Percentiles rank a stretch among this genome's conserved stretches.
Evolutionary conservation across 2,888 invertebrate genomes (phyloP).

Genomic region (Ophion ellenae): DNA sequence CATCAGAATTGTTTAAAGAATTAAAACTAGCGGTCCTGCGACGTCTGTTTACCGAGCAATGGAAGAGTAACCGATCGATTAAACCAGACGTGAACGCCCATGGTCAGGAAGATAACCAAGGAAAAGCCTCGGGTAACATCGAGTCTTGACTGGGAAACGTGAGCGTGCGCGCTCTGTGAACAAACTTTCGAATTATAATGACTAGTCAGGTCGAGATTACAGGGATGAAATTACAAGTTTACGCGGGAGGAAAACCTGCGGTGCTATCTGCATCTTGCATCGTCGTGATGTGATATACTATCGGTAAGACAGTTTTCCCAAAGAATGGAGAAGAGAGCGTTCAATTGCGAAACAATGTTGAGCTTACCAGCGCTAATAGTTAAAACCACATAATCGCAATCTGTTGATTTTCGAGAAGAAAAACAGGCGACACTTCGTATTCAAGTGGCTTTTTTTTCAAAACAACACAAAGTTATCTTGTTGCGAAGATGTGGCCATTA

Average conservation of each 20-base stretch:
- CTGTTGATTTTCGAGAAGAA: background rate
- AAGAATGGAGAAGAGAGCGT: background rate
- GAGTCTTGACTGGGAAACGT: conserved; percentile 16
- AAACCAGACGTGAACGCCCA: conserved; percentile 3
- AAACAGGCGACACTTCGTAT: background rate
- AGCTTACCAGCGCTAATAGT: background rate
- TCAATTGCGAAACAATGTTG: background rate
- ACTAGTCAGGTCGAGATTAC: conserved; percentile 24
- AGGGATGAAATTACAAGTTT: background rate
- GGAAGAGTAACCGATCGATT: conserved; percentile 22
- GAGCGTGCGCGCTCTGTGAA: conserved; percentile 48
- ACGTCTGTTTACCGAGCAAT: background rate
- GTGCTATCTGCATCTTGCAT: background rate
- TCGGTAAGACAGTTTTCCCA: conserved; percentile 51
- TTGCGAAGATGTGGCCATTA: background rate
- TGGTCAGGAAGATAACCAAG: conserved; percentile 8
- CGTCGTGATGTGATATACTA: conserved; percentile 1
- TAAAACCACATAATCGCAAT: too few relatives aligned
- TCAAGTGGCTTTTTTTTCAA: background rate
- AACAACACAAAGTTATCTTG: background rate
- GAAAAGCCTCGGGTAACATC: conserved; percentile 20
- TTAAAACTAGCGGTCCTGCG: conserved; percentile 14
- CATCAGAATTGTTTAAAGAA: background rate
- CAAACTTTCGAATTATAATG: conserved; percentile 22
- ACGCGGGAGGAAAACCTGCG: background rate